These are phyloP conservation scores for Crambe crambe DNA, from an alignment of 37 sponge, comb jelly and placozoan species.

Conservation along the genomic window DNA sequence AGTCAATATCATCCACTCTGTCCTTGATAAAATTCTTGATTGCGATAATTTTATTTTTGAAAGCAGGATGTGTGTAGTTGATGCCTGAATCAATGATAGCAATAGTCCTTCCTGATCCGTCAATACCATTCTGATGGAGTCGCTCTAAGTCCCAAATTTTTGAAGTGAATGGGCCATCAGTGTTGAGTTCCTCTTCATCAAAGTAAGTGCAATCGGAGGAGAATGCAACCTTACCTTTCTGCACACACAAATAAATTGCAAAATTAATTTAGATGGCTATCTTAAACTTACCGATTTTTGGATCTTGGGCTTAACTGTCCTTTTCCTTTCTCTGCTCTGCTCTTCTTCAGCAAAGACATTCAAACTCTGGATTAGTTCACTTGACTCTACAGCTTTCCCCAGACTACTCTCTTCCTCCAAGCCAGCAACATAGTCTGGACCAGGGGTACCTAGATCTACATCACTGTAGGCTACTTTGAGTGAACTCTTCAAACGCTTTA, in stretches of 20 bases:
- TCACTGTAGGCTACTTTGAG: conserved; percentile 6
- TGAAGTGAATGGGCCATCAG: conserved; percentile 37
- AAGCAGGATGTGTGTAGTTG: conserved; percentile 39
- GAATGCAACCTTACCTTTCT: conserved; percentile 13
- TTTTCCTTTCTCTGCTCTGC: neutral
- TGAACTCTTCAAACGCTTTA: conserved; percentile 1
- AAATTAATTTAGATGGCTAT: neutral
- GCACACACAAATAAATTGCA: neutral
- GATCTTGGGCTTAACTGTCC: neutral
- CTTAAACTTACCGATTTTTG: neutral
- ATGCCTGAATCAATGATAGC: conserved; percentile 60
- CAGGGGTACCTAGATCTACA: conserved; percentile 22
- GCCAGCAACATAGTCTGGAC: conserved; percentile 27
- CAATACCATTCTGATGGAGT: conserved; percentile 28
- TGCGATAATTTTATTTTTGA: conserved; percentile 42
- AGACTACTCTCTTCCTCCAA: neutral
- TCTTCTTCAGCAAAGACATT: conserved; percentile 1
- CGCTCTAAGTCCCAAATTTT: conserved; percentile 46
- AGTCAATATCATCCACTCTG: conserved; percentile 32
- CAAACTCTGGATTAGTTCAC: conserved; percentile 26
- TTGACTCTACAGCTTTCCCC: conserved; percentile 23
- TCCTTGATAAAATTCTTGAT: conserved; percentile 38
- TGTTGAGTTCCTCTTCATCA: conserved; percentile 12
- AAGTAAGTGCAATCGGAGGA: conserved; percentile 48
- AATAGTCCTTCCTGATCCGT: conserved; percentile 33